Base-by-base conservation (phyloP, 2,888 invertebrate genomes). In the Epistrophella euchroma region DNA sequence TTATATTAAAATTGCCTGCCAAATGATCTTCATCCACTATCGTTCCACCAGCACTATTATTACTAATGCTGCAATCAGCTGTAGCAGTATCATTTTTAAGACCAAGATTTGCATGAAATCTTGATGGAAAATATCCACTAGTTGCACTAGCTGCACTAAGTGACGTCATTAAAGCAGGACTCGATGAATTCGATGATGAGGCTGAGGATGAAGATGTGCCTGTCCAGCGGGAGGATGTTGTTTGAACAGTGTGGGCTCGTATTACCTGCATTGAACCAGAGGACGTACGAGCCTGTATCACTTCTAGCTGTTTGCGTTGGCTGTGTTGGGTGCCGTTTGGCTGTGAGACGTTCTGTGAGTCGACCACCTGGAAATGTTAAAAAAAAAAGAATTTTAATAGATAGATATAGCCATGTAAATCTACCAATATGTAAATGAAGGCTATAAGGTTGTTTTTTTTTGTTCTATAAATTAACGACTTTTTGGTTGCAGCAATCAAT, bases 201-300 rank as follows among this genome's bases (percentile, higher is more conserved):
- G 47, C 50, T 22, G 89, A 86, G 19, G 89, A 88, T 50, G 90
- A 88, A 77, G 91, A 90, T 89, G 86, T 73, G 22, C 88, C 84
- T 79, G 89, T 89, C 88, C 92, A 91, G 76, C 92, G 91, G 58
- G 92, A 91, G 72, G 93, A 92, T 88, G 91, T 91, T 76, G 91
- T 92, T 90, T 92, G 93, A 87, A 92, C 91, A 74, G 92, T 92
- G 89, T 93, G 91, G 88, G 96, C 95, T 88, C 96, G 95, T 93
- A 96, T 94, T 87, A 96, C 96, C 89, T 96, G 95, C 90, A 96
- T 93, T 37, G 94, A 94, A 62, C 95, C 94, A 84, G 91, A 90
- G 56, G 96, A 95, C 84, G 94, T 94, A 90, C 94, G 95, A 71
- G 95, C 94, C 90, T 96, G 94, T 88, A 96, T 93, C 89, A 96